Base-by-base conservation (phyloP, 2,113 vertebrate genomes). In the Takifugu bimaculatus region DNA sequence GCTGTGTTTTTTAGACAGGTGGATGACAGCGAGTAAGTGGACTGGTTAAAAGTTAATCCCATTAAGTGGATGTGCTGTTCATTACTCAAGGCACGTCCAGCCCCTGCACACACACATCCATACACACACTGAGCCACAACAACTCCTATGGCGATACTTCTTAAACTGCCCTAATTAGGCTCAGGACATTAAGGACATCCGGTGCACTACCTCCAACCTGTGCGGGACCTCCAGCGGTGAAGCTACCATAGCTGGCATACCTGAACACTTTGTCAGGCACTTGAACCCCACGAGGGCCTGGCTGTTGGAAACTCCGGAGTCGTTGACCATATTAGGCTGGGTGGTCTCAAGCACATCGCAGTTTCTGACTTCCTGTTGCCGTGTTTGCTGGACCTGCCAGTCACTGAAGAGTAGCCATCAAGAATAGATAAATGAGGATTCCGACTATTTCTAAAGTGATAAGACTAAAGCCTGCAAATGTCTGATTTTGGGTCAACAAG, bases 111-210 rank as follows among this genome's bases (percentile, higher is more conserved):
- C 50, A 51, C 50, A 63, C 55, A 48, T 6, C 6, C 14, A 65
- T 50, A 68, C 60, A 68, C 32, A 39, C 13, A 50, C 4, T 7
- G 14, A 49, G 14, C 47, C 14, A 50, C 48, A 50, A 48, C 48
- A 65, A 59, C 63, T 54, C 70, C 74, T 68, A 60, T 28, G 29
- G 69, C 59, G 63, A 77, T 66, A 62, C 63, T 57, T 58, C 54
- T 75, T 76, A 74, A 68, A 76, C 68, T n/a, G 61, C 69, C 80
- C 74, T 89, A 85, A 93, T 94, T 91, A 92, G 93, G 91, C 61
- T 45, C 20, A 63, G 62, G 79, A 80, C 62, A 65, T 67, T 81
- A 58, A 78, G 74, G 65, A 63, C 73, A 80, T 79, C 76, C 72
- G 62, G 63, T 6, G 25, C 14, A 65, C 56, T 79, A 72, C 78